Percentiles rank a stretch among this genome's conserved stretches.
Conservation (phyloP, 2,113 vertebrate species). For the Phaetusa simplex region DNA sequence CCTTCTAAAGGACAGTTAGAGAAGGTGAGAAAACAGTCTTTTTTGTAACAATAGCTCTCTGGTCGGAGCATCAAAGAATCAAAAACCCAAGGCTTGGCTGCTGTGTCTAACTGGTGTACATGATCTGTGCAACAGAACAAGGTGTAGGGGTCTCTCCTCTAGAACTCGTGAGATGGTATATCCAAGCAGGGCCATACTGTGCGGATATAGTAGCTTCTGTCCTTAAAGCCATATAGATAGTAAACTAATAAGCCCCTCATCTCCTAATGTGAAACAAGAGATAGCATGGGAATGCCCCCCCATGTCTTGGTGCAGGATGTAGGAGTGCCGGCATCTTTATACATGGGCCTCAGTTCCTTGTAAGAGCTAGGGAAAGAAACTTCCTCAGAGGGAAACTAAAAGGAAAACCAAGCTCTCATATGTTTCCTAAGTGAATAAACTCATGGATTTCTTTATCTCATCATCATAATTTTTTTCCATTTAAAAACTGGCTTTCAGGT, state of each 20-base stretch:
- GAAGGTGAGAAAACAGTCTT: background rate
- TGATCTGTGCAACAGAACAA: background rate
- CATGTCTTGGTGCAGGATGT: background rate
- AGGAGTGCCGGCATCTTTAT: background rate
- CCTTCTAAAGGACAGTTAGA: background rate
- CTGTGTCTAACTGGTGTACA: background rate
- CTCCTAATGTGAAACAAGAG: background rate
- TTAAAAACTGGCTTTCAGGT: background rate
- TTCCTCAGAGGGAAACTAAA: background rate
- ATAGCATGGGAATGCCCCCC: background rate
- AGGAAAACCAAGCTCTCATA: background rate
- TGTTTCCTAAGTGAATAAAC: background rate
- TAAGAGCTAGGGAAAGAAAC: background rate
- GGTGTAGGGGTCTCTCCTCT: background rate
- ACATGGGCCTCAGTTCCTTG: background rate
- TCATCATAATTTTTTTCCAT: background rate
- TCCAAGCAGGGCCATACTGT: background rate
- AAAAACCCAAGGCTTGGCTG: background rate
- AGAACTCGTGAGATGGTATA: background rate
- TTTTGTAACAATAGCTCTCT: background rate
- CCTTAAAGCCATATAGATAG: background rate
- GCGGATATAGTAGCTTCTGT: background rate
- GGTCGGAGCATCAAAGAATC: background rate
- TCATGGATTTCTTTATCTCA: background rate
- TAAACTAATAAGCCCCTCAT: background rate